Evolutionary conservation across 2,113 vertebrate species (phyloP).

Genomic region (Arizona elegans): DNA sequence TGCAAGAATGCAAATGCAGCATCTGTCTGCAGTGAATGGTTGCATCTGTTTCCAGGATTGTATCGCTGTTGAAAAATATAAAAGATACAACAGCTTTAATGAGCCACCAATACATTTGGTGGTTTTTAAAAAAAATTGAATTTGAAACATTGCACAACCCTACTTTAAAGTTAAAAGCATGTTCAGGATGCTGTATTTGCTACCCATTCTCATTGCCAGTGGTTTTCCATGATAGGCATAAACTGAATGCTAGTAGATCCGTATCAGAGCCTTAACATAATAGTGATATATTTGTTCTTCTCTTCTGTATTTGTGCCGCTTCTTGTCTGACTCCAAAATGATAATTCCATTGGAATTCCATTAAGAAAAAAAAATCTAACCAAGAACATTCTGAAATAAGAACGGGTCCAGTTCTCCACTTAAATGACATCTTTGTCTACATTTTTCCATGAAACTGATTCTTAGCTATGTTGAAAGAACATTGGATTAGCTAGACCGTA

Average conservation of each 20-base stretch:
- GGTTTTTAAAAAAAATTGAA: not conserved
- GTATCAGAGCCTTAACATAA: not conserved
- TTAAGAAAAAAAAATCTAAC: not conserved
- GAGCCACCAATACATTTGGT: not conserved
- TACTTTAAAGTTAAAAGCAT: not conserved
- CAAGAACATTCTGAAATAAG: not conserved
- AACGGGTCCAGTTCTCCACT: not conserved
- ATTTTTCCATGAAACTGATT: not conserved
- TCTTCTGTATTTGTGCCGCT: not conserved
- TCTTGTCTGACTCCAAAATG: not conserved
- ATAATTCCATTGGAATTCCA: not conserved
- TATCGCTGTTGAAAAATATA: not conserved
- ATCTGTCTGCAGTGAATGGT: not conserved
- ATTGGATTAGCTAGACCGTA: not conserved
- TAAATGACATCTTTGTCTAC: not conserved
- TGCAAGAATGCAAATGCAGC: not conserved
- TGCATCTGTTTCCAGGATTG: not conserved
- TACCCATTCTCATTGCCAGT: not conserved
- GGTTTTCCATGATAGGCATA: not conserved
- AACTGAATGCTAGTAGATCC: not conserved
- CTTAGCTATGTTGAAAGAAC: not conserved
- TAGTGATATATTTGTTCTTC: not conserved
- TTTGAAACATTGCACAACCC: not conserved
- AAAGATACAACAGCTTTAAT: not conserved
- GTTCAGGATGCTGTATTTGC: not conserved